Evolutionary conservation across 2,888 invertebrate species (phyloP), one percentile per base, ranked within the genome.

Genomic region (Amblyjoppa fuscipennis): DNA sequence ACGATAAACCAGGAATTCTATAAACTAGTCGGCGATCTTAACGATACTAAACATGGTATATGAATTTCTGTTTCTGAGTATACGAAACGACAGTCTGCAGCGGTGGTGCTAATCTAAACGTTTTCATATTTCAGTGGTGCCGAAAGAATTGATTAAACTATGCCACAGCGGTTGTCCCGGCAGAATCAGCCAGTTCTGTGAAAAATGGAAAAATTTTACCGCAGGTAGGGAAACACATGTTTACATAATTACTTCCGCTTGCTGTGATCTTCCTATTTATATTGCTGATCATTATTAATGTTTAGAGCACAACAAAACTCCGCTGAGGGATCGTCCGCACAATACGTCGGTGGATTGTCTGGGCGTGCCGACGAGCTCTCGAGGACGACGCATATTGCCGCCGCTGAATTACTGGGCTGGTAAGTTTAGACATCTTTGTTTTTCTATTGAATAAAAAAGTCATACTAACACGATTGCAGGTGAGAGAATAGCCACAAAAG

Each of bases 111-210:
- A 11, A 61, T 38, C n/a, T 25, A 61, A 49, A 28, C 53, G 49
- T 76, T 77, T 59, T 69, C 13, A 56, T 3, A 4, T 78, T 61
- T 70, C 61, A 90, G 92, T 77, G 73, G 77, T 93, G 11, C 92
- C 92, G 0, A 91, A 90, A 64, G 79, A 91, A 66, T 84, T 93
- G 61, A n/a, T 89, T 0, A 89, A 79, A 41, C 81, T 88, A 3
- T 93, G 92, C 81, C 89, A 89, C 59, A 61, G 88, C 51, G 93
- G 93, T 41, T 93, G 93, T 85, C 93, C 93, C n/a, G n/a, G 81
- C 11, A 88, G 82, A 11, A 91, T 93, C 38, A 61, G 89, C 3
- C 34, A 87, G n/a, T 93, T 93, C 49, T 89, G 88, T 69, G 84
- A 87, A 34, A 86, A 74, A 66, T 89, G 89, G 89, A 88, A 81